Conservation (phyloP, 2,888 invertebrate species). For the Cryptosula pallasiana region DNA sequence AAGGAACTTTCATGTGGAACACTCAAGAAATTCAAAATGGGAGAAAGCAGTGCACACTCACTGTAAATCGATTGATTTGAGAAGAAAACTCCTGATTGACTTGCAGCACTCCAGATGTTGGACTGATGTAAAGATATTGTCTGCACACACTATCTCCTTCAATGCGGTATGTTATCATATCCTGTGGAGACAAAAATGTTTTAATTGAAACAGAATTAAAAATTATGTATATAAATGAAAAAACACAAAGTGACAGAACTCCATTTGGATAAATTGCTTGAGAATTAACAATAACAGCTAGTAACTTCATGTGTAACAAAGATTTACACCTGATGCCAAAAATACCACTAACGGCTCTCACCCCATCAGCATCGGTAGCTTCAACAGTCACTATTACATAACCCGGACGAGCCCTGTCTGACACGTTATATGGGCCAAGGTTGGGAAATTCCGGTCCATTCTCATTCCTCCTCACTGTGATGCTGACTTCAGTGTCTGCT, state of each 20-base stretch:
- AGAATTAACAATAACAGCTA: too few species aligned
- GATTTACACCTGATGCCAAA: too few species aligned
- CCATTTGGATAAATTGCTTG: too few species aligned
- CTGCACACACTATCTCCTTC: neutral
- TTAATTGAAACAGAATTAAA: too few species aligned
- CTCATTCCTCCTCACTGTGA: constrained; percentile 27
- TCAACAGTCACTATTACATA: constrained; percentile 18
- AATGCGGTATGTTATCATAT: neutral
- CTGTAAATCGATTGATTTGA: neutral
- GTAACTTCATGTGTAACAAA: too few species aligned
- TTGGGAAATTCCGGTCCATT: constrained; percentile 3
- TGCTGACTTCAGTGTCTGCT: constrained; percentile 28
- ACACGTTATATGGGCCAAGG: neutral
- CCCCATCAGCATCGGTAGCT: constrained; percentile 19
- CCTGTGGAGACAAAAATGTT: too few species aligned
- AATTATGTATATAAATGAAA: too few species aligned
- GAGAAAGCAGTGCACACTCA: too few species aligned
- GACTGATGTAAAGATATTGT: neutral
- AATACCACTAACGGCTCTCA: too few species aligned
- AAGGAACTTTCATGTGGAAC: neutral
- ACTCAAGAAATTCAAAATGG: too few species aligned
- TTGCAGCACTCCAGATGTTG: neutral
- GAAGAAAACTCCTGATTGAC: constrained; percentile 15
- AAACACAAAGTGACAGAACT: too few species aligned
- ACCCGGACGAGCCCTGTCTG: neutral